Percentiles rank a stretch among this genome's conserved stretches.
These are phyloP conservation scores for Zaprionus ghesquierei DNA, from an alignment of 1,140 invertebrate species.

Conservation along the genomic window DNA sequence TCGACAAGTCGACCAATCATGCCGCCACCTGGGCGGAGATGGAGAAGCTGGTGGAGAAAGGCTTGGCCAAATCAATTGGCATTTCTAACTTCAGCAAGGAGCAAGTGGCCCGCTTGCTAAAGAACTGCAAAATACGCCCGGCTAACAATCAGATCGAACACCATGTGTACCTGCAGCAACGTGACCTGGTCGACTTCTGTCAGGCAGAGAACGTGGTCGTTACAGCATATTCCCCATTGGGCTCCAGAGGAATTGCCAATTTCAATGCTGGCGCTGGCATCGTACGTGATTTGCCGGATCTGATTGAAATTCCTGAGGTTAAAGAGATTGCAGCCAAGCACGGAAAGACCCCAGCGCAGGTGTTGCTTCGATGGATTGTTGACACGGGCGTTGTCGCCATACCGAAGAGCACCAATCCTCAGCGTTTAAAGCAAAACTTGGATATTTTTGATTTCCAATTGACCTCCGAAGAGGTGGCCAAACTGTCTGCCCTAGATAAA, in stretches of 20 bases:
- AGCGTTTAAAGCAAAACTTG: slow-evolving; percentile 87
- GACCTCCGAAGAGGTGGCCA: slow-evolving; percentile 84
- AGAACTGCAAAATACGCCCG: slow-evolving; percentile 87
- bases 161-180: slow-evolving; percentile 93
- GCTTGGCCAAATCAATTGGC: slow-evolving; percentile 88
- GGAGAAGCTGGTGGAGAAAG: slow-evolving; percentile 88
- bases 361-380: slow-evolving; percentile 90
- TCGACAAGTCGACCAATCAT: slow-evolving; percentile 88
- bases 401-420: slow-evolving; percentile 91
- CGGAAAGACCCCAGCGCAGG: slow-evolving; percentile 89
- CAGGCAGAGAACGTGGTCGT: slow-evolving; percentile 87
- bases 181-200: slow-evolving; percentile 89
- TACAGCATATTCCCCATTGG: slow-evolving; percentile 93
- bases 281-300: slow-evolving; percentile 85
- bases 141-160: slow-evolving; percentile 91
- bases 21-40: slow-evolving; percentile 90
- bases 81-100: slow-evolving; percentile 91
- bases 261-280: slow-evolving; percentile 82
- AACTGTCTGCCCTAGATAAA: slow-evolving; percentile 85
- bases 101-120: slow-evolving; percentile 87
- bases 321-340: slow-evolving; percentile 87
- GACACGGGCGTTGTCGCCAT: slow-evolving; percentile 90
- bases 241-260: slow-evolving; percentile 86
- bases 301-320: slow-evolving; percentile 88
- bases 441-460: slow-evolving; percentile 87